Percentiles rank a stretch among this genome's conserved stretches.
Conservation (phyloP, 1,140 invertebrate genomes). For the Bombus superbus region DNA sequence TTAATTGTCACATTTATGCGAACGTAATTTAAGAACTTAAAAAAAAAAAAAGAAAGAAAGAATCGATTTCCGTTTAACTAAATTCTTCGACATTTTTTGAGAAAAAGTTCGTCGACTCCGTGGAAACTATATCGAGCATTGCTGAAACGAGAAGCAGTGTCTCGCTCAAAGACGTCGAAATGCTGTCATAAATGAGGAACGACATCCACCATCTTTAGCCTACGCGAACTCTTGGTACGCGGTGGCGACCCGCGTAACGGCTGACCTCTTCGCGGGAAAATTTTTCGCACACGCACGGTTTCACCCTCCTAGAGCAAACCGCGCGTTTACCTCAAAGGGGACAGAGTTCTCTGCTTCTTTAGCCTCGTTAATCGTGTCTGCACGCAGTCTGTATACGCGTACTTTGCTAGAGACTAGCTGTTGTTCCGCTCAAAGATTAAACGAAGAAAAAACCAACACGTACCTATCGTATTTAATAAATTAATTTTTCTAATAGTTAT, state of each 20-base stretch:
- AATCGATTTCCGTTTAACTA: neutral
- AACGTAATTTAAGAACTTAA: too few relatives aligned
- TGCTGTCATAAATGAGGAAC: constrained; percentile 21
- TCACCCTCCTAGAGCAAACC: neutral
- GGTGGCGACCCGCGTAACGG: neutral
- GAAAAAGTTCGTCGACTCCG: neutral
- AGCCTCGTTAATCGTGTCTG: constrained; percentile 34
- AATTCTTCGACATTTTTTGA: neutral
- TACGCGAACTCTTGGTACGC: neutral
- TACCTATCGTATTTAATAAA: too few relatives aligned
- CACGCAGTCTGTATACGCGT: neutral
- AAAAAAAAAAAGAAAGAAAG: neutral
- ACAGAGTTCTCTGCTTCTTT: neutral
- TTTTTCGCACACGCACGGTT: neutral
- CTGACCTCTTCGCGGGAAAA: constrained; percentile 10
- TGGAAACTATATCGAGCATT: neutral
- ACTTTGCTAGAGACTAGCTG: neutral
- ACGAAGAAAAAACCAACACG: constrained; percentile 4
- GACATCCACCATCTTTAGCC: neutral
- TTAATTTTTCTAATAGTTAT: too few relatives aligned
- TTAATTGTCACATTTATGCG: too few relatives aligned
- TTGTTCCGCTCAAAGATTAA: neutral
- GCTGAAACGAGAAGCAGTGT: constrained; percentile 8
- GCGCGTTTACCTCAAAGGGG: neutral
- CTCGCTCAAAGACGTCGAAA: neutral